A percentile compares a stretch with the other conserved stretches of the same genome.
Evolutionary conservation across 2,888 invertebrate genomes (phyloP).

Genomic region (Campoplex nolae): DNA sequence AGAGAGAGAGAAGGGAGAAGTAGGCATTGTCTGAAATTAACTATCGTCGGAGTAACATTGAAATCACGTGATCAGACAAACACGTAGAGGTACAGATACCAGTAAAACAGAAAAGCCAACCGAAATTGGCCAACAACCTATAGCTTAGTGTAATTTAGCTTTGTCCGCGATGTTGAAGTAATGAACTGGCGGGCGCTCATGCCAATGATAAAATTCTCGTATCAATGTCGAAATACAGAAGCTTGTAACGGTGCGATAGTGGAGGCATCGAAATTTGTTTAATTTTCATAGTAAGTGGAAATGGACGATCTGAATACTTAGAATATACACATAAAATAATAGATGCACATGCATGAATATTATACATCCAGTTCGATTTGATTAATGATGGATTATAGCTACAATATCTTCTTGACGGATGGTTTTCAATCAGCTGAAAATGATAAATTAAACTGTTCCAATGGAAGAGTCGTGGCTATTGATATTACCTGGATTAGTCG

Average conservation of each 20-base stretch:
- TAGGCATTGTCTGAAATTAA: slow-evolving; percentile 2
- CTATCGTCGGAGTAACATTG: slow-evolving; percentile 11
- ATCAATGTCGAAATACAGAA: neutral
- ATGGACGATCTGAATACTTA: neutral
- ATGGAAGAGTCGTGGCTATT: neutral
- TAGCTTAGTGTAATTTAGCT: slow-evolving; percentile 25
- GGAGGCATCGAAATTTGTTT: neutral
- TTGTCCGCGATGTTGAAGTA: slow-evolving; percentile 2
- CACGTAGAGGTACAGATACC: too few relatives aligned
- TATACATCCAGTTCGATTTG: neutral
- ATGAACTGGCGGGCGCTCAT: slow-evolving; percentile 14
- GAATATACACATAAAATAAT: too few relatives aligned
- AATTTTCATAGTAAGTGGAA: neutral
- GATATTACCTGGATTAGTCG: neutral
- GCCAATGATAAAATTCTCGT: neutral
- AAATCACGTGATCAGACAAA: slow-evolving; percentile 2
- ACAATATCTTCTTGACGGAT: neutral
- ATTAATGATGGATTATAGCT: neutral
- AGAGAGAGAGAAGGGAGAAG: neutral
- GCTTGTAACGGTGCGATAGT: neutral
- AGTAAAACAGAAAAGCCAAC: neutral
- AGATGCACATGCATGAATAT: neutral
- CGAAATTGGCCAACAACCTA: slow-evolving; percentile 9
- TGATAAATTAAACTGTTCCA: neutral
- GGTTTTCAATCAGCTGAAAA: neutral